Evolutionary conservation across 92 coral and sea anemone genomes (phyloP), one percentile per base, ranked within the genome.

Genomic region (Paramuricea clavata): DNA sequence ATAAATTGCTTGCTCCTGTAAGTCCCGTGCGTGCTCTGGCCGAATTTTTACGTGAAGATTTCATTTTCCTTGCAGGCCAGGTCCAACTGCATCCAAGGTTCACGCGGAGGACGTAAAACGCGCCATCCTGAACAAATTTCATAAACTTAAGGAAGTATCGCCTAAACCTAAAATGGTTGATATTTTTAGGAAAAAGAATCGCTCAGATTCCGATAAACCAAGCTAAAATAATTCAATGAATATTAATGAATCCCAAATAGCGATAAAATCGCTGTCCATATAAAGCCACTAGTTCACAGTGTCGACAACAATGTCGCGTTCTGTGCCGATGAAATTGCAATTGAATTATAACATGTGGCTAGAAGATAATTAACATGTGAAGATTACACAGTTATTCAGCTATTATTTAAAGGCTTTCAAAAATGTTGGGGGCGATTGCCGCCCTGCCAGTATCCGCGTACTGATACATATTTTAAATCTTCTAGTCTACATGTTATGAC

Each of bases 81-180:
- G 93, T 41, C 84, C 0, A 32, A 64, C 93, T 17, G 87, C 94
- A 27, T 85, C 93, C 15, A 93, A 92, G 70, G 88, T 89, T 26
- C 84, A 79, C 74, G 64, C 64, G 12, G 95, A 95, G 27, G 99
- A 97, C 77, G 89, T 97, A 47, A 97, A 94, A 69, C 95, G 90
- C 76, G 92, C 99, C 19, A 91, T 94, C 49, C 87, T 94, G 84
- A 97, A 95, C 83, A 96, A 98, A 80, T 94, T 97, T 78, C 85
- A 97, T 76, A 92, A 87, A 83, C 93, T 97, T 30, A 97, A 95
- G 83, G 98, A 95, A 77, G 94, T 81, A 34, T 95, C 99, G 1
- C 97, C 91, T 42, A 76, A 95, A 94, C 98, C 99, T 0, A 97
- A 94, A 81, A 94, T 97, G 97, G 89, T 92, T 19, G 98, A 94